A percentile compares a stretch with the other conserved stretches of the same genome.
These are phyloP conservation scores for Ptychadena robeensis DNA, from an alignment of 2,797 vertebrate genomes.

Conservation along the genomic window DNA sequence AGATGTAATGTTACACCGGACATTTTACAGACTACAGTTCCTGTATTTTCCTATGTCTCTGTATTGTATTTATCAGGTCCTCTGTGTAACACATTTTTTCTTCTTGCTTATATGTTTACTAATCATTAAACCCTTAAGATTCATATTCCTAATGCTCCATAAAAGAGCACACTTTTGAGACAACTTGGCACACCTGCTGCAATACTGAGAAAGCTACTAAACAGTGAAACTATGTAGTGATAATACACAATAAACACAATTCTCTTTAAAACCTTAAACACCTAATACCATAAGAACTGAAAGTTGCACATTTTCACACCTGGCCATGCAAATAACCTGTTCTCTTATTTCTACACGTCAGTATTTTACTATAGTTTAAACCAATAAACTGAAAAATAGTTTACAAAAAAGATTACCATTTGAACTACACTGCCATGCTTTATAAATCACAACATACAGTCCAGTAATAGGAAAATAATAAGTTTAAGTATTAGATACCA, in stretches of 20 bases:
- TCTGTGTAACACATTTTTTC: no score
- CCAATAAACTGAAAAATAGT: neutral
- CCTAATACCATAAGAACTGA: conserved; percentile 48
- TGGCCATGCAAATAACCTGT: conserved; percentile 26
- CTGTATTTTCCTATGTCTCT: no score
- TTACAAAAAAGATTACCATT: neutral
- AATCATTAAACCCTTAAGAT: no score
- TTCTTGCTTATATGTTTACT: no score
- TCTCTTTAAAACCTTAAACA: conserved; percentile 17
- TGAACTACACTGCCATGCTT: neutral
- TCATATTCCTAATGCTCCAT: no score
- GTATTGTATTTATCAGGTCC: no score
- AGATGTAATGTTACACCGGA: no score
- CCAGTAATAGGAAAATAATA: neutral
- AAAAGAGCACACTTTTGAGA: neutral
- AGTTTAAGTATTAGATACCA: neutral
- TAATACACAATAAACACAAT: neutral
- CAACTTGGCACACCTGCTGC: neutral
- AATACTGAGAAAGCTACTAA: conserved; percentile 13
- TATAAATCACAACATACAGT: neutral
- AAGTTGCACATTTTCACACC: conserved; percentile 23
- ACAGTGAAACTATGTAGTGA: conserved; percentile 17
- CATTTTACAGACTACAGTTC: no score
- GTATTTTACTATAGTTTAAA: neutral
- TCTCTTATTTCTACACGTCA: neutral